Percentiles rank a stretch among this genome's conserved stretches.
Evolutionary conservation across 2,113 vertebrate genomes (phyloP).

Genomic region (Syrmaticus mikado): DNA sequence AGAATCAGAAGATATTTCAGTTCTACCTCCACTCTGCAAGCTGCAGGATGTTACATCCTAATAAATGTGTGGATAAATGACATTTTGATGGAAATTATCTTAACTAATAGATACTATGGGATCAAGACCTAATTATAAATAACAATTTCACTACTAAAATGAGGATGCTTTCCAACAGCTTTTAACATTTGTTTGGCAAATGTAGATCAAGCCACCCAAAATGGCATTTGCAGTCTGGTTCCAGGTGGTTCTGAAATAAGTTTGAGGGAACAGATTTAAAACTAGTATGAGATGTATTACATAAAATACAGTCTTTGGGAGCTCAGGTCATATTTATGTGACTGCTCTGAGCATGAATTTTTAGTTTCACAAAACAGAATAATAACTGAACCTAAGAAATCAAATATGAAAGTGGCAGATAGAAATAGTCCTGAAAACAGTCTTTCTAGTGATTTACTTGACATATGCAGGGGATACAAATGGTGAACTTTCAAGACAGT

Average conservation of each 20-base stretch:
- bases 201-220: slow-evolving; percentile 16
- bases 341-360: neutral
- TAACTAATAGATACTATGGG: neutral
- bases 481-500: fast-evolving
- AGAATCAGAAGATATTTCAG: neutral
- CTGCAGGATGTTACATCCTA: neutral
- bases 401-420: neutral
- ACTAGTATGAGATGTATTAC: neutral
- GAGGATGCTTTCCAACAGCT: neutral
- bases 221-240: neutral
- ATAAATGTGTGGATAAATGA: neutral
- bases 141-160: slow-evolving; percentile 29
- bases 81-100: slow-evolving; percentile 1
- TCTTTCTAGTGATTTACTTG: neutral
- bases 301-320: neutral
- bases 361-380: neutral
- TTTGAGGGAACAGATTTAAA: neutral
- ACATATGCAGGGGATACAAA: neutral
- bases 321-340: neutral
- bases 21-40: neutral
- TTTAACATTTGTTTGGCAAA: slow-evolving; percentile 14
- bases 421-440: neutral
- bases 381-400: neutral
- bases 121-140: slow-evolving; percentile 9
- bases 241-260: neutral